These are phyloP conservation scores for Phaethon lepturus DNA, from an alignment of 2,113 vertebrate species.

Conservation along the genomic window DNA sequence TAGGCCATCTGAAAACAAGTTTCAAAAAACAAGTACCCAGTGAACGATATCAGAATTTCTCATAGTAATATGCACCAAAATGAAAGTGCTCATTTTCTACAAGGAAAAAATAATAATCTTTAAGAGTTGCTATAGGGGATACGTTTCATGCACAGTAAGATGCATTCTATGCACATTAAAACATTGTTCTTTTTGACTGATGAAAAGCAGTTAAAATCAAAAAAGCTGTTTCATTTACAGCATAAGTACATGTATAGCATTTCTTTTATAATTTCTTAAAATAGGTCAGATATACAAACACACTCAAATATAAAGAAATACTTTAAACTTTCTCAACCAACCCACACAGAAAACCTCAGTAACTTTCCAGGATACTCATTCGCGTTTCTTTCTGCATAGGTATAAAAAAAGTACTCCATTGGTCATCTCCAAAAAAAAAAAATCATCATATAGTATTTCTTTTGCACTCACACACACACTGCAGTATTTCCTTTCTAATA, in stretches of 20 bases:
- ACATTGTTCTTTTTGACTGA: constrained; percentile 16
- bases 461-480: background rate
- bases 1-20: background rate
- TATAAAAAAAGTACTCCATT: background rate
- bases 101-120: background rate
- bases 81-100: constrained; percentile 45
- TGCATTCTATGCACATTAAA: constrained; percentile 40
- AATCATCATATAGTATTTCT: background rate
- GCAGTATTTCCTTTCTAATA: background rate
- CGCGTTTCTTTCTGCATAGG: background rate
- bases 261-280: background rate
- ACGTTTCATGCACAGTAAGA: constrained; percentile 39
- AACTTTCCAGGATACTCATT: background rate
- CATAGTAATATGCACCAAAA: constrained; percentile 11
- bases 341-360: background rate
- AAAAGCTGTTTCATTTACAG: background rate
- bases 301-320: background rate
- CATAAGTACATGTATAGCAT: background rate
- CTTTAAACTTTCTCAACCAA: background rate
- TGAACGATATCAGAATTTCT: background rate
- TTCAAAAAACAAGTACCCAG: background rate
- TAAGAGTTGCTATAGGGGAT: constrained; percentile 46
- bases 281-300: background rate
- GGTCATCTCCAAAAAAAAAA: background rate
- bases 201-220: background rate